Evolutionary conservation across 2,888 invertebrate species (phyloP).

Genomic region (Bellardia bayeri): DNA sequence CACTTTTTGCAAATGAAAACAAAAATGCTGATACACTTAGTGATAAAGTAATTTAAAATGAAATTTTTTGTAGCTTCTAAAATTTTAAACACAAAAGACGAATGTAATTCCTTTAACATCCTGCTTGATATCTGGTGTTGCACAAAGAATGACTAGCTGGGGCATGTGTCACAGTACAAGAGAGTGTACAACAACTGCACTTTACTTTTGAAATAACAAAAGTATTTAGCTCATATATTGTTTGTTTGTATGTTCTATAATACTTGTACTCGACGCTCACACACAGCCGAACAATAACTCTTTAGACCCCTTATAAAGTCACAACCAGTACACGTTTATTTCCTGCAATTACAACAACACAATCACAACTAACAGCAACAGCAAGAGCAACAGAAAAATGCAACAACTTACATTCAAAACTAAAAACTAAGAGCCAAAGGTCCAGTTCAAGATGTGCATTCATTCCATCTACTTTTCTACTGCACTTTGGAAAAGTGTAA

Average conservation of each 20-base stretch:
- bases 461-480: slow-evolving; percentile 16
- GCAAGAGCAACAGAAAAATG: not conserved
- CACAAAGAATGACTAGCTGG: not conserved
- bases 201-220: slow-evolving; percentile 44
- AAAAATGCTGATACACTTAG: no score
- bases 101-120: slow-evolving; percentile 9
- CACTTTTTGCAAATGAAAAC: no score
- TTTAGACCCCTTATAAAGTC: slow-evolving; percentile 16
- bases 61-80: no score
- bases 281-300: not conserved
- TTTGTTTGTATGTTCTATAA: slow-evolving; percentile 11
- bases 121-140: slow-evolving; percentile 2
- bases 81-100: not conserved
- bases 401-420: slow-evolving; percentile 29
- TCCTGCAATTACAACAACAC: slow-evolving; percentile 52
- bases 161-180: slow-evolving; percentile 19
- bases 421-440: slow-evolving; percentile 44
- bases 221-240: slow-evolving; percentile 59
- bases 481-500: not conserved
- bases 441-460: slow-evolving; percentile 60
- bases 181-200: slow-evolving; percentile 32
- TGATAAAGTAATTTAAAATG: no score
- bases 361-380: slow-evolving; percentile 31
- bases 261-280: not conserved
- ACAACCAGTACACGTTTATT: slow-evolving; percentile 43